Base-by-base conservation (phyloP, 2,888 invertebrate species). In the Drosophila anceps region DNA sequence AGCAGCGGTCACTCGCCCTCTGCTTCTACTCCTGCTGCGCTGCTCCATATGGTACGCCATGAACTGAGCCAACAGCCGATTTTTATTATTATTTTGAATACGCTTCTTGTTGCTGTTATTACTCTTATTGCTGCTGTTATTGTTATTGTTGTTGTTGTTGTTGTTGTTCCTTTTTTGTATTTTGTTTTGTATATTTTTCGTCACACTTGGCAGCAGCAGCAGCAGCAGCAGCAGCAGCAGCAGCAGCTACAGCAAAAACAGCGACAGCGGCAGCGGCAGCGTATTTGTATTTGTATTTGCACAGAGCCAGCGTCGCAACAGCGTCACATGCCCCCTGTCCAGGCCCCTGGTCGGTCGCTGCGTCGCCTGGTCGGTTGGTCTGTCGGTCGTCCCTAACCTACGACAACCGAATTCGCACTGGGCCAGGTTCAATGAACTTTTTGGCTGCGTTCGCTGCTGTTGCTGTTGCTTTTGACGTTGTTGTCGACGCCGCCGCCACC, bases 401-500 rank as follows among this genome's bases (percentile, higher is more conserved):
- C 90, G 90, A 82, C 88, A 85, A 85, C 84, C 86, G 86, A 87
- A 87, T 85, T 85, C 84, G 84, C 84, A 89, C 84, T 85, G 84
- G 90, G 84, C 90, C 84, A 89, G 90, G 86, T 86, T 85, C 84
- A 86, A 77, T 90, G 88, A 86, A 88, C 88, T 90, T 86, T 90
- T 90, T 90, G 82, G 88, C 86, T 90, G 86, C 74, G 79, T 81
- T 83, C 59, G 73, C 75, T 46, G 46, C 46, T 59, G 35, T 53
- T 54, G 66, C 70, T 81, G 65, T 61, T 77, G 68, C 60, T 64
- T 62, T 51, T 78, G 79, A 39, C 44, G 73, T 67, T 70, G 77
- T 27, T 51, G 69, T 58, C 43, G 67, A 43, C 37, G 66, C n/a
- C 29, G 65, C 60, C 53, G 73, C 53, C 58, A 69, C 50, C 46